Conservation (phyloP, 2,888 invertebrate species). For the Azorinus chamasolen region DNA sequence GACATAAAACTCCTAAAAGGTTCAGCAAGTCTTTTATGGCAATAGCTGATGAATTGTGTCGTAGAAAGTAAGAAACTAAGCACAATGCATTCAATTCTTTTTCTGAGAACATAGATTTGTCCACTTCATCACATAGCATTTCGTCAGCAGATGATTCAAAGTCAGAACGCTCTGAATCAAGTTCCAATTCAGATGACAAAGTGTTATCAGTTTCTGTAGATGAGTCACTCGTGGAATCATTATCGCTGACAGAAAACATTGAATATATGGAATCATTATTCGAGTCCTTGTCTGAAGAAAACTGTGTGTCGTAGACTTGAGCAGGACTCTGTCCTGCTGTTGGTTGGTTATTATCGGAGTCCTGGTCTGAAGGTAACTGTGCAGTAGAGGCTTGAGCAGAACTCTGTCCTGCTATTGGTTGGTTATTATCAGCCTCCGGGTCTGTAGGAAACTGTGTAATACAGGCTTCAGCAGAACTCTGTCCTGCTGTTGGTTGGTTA, state of each 20-base stretch:
- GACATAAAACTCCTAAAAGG: conserved; percentile 35
- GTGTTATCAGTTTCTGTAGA: conserved; percentile 12
- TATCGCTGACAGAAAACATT: conserved; percentile 5
- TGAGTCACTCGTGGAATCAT: conserved; percentile 5
- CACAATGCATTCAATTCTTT: conserved; percentile 28
- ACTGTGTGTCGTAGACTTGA: conserved; percentile 1
- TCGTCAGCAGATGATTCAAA: conserved; percentile 23
- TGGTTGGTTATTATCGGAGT: conserved; percentile 10
- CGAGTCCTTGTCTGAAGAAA: conserved; percentile 6
- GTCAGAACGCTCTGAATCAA: conserved; percentile 29
- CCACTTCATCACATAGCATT: conserved; percentile 10
- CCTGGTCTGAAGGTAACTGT: conserved; percentile 12
- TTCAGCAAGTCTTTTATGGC: conserved; percentile 31
- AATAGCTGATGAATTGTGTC: conserved; percentile 31
- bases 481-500: conserved; percentile 8
- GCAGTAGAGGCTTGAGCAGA: neutral
- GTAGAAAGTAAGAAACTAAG: conserved; percentile 27
- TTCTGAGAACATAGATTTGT: conserved; percentile 19
- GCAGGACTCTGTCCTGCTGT: conserved; percentile 6
- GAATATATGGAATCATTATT: conserved; percentile 3
- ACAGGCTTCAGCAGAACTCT: conserved; percentile 2
- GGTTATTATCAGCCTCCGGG: conserved; percentile 1
- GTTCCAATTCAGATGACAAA: conserved; percentile 18
- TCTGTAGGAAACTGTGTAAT: conserved; percentile 5
- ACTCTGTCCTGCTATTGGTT: conserved; percentile 11